Conservation (phyloP, 2,113 vertebrate genomes). For the Brachionichthys hirsutus region DNA sequence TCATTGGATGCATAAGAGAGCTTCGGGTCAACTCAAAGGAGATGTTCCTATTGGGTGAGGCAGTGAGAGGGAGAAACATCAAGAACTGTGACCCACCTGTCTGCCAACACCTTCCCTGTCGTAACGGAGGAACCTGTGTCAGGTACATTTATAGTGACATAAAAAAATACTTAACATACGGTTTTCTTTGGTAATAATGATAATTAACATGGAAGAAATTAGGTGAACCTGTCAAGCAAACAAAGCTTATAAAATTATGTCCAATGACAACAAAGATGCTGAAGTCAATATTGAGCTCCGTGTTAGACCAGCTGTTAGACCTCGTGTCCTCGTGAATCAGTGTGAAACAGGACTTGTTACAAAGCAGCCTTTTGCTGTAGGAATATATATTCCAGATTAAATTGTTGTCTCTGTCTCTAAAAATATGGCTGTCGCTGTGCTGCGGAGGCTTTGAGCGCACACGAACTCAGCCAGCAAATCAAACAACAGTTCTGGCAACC, state of each 20-base stretch:
- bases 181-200: neutral
- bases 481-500: slow-evolving; percentile 46
- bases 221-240: neutral
- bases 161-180: neutral
- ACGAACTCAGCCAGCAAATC: slow-evolving; percentile 14
- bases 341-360: neutral
- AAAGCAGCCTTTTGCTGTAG: slow-evolving; percentile 5
- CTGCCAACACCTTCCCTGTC: slow-evolving; percentile 80
- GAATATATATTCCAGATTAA: slow-evolving; percentile 29
- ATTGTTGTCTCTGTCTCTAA: slow-evolving; percentile 18
- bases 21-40: slow-evolving; percentile 83
- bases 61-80: slow-evolving; percentile 79
- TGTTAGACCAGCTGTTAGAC: slow-evolving; percentile 20
- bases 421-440: slow-evolving; percentile 28
- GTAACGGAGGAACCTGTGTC: slow-evolving; percentile 83
- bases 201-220: slow-evolving; percentile 14
- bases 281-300: neutral
- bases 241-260: too few species aligned
- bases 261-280: too few species aligned
- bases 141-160: slow-evolving; percentile 71
- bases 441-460: slow-evolving; percentile 12
- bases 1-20: slow-evolving; percentile 81
- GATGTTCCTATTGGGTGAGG: slow-evolving; percentile 77
- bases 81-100: slow-evolving; percentile 79
- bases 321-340: neutral